Conservation (phyloP, 2,113 vertebrate genomes). For the Fulica atra region DNA sequence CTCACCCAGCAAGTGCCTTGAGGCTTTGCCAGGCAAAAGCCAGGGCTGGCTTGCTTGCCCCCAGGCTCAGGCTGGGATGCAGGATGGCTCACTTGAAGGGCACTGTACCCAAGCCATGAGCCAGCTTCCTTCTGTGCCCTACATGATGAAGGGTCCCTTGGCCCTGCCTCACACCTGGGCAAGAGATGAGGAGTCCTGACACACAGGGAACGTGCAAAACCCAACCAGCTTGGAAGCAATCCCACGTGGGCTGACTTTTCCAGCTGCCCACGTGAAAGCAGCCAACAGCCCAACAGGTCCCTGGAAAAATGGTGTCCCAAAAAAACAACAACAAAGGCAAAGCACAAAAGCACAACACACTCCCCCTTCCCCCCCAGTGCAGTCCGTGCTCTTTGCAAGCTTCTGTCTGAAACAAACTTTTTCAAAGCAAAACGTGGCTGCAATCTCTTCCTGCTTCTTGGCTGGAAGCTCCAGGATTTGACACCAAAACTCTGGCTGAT, state of each 20-base stretch:
- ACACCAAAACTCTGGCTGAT: not conserved
- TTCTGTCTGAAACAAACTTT: not conserved
- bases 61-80: not conserved
- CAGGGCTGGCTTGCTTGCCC: fast-evolving
- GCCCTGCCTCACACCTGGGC: not conserved
- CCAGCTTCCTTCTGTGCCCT: fast-evolving
- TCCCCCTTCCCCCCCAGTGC: no score
- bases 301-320: not conserved
- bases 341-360: no score
- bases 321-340: not conserved
- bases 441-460: not conserved
- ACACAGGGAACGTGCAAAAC: not conserved
- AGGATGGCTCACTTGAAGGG: not conserved
- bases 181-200: not conserved
- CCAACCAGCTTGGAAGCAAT: not conserved
- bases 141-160: fast-evolving
- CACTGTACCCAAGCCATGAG: no score
- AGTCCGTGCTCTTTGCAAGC: not conserved
- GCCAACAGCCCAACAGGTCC: not conserved
- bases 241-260: not conserved
- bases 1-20: fast-evolving
- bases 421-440: not conserved
- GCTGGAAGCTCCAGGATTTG: not conserved
- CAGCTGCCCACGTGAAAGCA: not conserved
- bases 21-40: not conserved